These are phyloP conservation scores for Poecile montanus DNA, from an alignment of 2,797 vertebrate genomes.

Conservation along the genomic window DNA sequence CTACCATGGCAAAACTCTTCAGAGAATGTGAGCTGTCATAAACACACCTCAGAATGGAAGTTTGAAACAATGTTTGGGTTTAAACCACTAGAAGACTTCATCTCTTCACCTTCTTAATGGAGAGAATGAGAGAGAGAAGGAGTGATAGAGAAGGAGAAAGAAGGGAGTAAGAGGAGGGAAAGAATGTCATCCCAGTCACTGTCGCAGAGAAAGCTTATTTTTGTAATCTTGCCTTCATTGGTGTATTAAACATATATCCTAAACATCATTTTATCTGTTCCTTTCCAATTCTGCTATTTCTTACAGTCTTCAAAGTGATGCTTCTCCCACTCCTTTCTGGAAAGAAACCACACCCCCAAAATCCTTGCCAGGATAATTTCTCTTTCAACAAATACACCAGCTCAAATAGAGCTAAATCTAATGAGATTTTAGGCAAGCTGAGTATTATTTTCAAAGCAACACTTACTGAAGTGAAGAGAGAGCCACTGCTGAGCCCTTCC, in stretches of 20 bases:
- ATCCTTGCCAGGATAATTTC: neutral
- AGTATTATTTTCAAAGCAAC: neutral
- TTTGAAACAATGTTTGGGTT: neutral
- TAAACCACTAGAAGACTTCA: neutral
- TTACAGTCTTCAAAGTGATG: rapidly evolving
- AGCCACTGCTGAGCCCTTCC: constrained; percentile 25
- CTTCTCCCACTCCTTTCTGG: neutral
- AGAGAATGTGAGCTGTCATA: neutral
- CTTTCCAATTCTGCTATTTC: neutral
- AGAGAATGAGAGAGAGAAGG: neutral
- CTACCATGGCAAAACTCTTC: neutral
- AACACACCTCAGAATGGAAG: neutral
- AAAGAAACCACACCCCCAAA: neutral
- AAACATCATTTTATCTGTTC: neutral
- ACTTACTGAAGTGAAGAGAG: constrained; percentile 50
- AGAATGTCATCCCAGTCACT: neutral
- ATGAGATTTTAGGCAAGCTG: neutral
- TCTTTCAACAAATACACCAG: neutral
- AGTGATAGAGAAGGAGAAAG: neutral
- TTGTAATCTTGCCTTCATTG: neutral
- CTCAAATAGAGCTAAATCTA: neutral
- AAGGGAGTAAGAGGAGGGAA: neutral
- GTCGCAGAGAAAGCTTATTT: neutral
- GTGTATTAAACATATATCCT: neutral
- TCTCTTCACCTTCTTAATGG: neutral